These are phyloP conservation scores for Labeo catla DNA, from an alignment of 2,113 vertebrate genomes.

Conservation along the genomic window DNA sequence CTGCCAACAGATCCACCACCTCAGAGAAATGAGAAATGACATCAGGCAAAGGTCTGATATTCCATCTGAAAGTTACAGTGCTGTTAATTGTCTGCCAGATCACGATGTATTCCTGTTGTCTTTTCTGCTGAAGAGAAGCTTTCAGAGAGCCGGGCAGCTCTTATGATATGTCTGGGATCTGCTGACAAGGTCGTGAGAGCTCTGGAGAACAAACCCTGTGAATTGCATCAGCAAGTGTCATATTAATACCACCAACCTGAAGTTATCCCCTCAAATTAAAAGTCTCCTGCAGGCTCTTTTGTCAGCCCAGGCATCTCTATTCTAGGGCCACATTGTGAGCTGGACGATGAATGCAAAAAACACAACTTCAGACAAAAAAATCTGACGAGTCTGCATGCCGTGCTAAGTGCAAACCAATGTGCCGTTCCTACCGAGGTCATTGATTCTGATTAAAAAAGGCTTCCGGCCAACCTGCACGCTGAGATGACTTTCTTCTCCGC, in stretches of 20 bases:
- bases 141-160: slow-evolving; percentile 10
- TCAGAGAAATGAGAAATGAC: slow-evolving; percentile 54
- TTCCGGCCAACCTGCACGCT: slow-evolving; percentile 25
- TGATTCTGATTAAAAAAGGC: slow-evolving; percentile 40
- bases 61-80: slow-evolving; percentile 51
- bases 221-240: slow-evolving; percentile 32
- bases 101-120: slow-evolving; percentile 24
- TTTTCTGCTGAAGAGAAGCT: slow-evolving; percentile 1
- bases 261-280: slow-evolving; percentile 34
- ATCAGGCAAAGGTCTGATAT: slow-evolving; percentile 53
- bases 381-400: slow-evolving; percentile 8
- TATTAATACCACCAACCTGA: slow-evolving; percentile 6
- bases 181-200: slow-evolving; percentile 29
- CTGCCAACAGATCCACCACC: slow-evolving; percentile 44
- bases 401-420: slow-evolving; percentile 33
- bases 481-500: slow-evolving; percentile 21
- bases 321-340: neutral
- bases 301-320: slow-evolving; percentile 10
- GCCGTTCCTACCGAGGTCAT: slow-evolving; percentile 30
- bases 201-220: slow-evolving; percentile 11
- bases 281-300: slow-evolving; percentile 4
- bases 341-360: neutral
- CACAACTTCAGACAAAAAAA: slow-evolving; percentile 9
- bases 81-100: slow-evolving; percentile 46
- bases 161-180: slow-evolving; percentile 22